These are phyloP conservation scores for Acanthococcus lagerstroemiae DNA, from an alignment of 2,888 invertebrate genomes.

Conservation along the genomic window DNA sequence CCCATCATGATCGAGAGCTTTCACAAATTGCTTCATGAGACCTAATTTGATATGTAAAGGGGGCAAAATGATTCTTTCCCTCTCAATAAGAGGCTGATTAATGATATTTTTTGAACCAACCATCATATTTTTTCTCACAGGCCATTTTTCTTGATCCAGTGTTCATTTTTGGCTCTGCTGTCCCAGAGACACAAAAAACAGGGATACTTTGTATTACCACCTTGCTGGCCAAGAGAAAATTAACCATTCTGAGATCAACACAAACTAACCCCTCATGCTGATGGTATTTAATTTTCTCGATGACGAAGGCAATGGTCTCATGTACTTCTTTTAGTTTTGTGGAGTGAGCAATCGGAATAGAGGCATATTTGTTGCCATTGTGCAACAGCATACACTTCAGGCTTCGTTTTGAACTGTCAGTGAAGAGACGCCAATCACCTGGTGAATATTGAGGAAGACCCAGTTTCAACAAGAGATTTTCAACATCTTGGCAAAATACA, in stretches of 20 bases:
- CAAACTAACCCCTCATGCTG: constrained; percentile 35
- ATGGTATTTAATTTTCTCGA: not conserved
- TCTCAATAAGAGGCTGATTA: constrained; percentile 22
- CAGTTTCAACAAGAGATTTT: not conserved
- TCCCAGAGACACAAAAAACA: constrained; percentile 38
- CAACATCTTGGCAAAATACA: constrained; percentile 14
- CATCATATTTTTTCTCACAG: constrained; percentile 27
- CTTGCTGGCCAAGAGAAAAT: constrained; percentile 38
- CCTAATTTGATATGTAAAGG: constrained; percentile 38
- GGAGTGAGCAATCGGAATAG: constrained; percentile 38
- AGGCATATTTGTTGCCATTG: constrained; percentile 39
- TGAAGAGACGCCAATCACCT: constrained; percentile 38
- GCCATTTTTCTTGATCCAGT: constrained; percentile 36
- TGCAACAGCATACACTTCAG: constrained; percentile 38
- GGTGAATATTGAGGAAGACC: constrained; percentile 31
- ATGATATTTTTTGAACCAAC: constrained; percentile 32
- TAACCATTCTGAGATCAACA: constrained; percentile 36
- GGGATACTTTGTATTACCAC: constrained; percentile 38
- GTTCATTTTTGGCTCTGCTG: constrained; percentile 36
- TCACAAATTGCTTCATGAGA: constrained; percentile 38
- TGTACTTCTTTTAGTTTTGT: constrained; percentile 36
- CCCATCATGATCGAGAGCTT: constrained; percentile 33
- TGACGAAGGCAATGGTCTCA: constrained; percentile 8
- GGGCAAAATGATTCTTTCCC: constrained; percentile 33
- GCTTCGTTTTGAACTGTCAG: constrained; percentile 37